Conservation (phyloP, 2,113 vertebrate species). For the Solenodon paradoxus region DNA sequence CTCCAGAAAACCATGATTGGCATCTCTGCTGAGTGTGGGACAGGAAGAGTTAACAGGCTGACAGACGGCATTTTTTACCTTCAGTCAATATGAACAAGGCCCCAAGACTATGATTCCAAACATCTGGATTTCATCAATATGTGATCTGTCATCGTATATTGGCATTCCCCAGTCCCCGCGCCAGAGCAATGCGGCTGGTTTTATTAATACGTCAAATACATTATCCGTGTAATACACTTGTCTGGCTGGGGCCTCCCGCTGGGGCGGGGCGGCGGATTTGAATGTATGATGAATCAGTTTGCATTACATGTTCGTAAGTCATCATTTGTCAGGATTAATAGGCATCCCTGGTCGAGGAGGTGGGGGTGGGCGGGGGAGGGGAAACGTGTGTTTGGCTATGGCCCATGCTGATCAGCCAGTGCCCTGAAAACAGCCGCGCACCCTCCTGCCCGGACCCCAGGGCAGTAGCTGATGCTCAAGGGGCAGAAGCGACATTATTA, state of each 20-base stretch:
- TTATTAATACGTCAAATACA: conserved; percentile 93
- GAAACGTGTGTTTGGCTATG: conserved; percentile 78
- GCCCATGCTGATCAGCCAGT: conserved; percentile 77
- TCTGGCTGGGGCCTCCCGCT: conserved; percentile 85
- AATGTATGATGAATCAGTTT: conserved; percentile 89
- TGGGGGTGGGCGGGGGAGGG: conserved; percentile 54
- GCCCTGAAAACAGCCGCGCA: conserved; percentile 72
- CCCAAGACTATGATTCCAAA: conserved; percentile 89
- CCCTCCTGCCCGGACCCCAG: conserved; percentile 6
- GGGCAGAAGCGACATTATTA: conserved; percentile 51
- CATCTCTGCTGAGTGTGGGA: neutral
- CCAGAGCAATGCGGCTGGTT: conserved; percentile 87
- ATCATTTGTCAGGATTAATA: conserved; percentile 91
- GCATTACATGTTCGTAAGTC: conserved; percentile 89
- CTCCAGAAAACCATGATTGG: conserved; percentile 43
- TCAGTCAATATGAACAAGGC: conserved; percentile 88
- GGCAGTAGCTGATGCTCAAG: neutral
- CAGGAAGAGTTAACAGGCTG: conserved; percentile 84
- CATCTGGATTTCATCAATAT: conserved; percentile 92
- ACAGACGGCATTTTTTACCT: conserved; percentile 88
- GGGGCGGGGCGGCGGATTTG: conserved; percentile 84
- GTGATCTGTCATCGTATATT: conserved; percentile 91
- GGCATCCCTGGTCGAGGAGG: conserved; percentile 75
- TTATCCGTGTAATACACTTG: conserved; percentile 92
- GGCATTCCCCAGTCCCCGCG: conserved; percentile 84